Conservation (phyloP, 2,888 invertebrate species). For the Archips xylosteana region DNA sequence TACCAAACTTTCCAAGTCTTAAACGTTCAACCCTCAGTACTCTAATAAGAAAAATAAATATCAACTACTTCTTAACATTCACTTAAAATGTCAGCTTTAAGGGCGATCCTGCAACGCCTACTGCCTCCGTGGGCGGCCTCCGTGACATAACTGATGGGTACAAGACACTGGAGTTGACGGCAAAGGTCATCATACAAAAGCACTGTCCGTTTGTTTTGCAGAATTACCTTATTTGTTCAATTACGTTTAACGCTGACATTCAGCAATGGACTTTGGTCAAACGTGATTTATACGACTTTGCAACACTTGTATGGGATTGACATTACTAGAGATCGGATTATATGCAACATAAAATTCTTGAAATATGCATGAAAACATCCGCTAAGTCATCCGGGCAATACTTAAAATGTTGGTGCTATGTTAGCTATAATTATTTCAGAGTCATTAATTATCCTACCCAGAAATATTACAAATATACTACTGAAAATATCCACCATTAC, state of each 20-base stretch:
- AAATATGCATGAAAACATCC: too few relatives aligned
- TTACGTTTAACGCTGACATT: conserved; percentile 22
- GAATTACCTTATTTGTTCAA: conserved; percentile 25
- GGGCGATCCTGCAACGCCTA: conserved; percentile 24
- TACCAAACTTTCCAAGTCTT: background rate
- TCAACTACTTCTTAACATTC: conserved; percentile 16
- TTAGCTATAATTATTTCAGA: too few relatives aligned
- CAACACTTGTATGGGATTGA: background rate
- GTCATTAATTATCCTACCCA: too few relatives aligned
- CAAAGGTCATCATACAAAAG: conserved; percentile 36
- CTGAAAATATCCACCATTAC: too few relatives aligned
- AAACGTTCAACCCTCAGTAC: background rate
- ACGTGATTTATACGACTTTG: conserved; percentile 1
- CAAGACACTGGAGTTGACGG: conserved; percentile 31
- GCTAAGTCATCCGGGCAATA: too few relatives aligned
- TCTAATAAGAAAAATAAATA: conserved; percentile 18
- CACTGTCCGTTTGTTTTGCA: conserved; percentile 26
- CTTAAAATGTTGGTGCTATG: too few relatives aligned
- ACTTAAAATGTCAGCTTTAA: conserved; percentile 24
- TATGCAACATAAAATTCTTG: too few relatives aligned
- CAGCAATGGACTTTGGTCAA: background rate
- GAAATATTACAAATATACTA: too few relatives aligned
- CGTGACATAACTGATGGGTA: conserved; percentile 22
- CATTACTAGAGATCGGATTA: too few relatives aligned
- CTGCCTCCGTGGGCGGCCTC: conserved; percentile 29